Evolutionary conservation across 2,113 vertebrate genomes (phyloP), one percentile per base, ranked within the genome.

Genomic region (Serranochromis macrocephalus): DNA sequence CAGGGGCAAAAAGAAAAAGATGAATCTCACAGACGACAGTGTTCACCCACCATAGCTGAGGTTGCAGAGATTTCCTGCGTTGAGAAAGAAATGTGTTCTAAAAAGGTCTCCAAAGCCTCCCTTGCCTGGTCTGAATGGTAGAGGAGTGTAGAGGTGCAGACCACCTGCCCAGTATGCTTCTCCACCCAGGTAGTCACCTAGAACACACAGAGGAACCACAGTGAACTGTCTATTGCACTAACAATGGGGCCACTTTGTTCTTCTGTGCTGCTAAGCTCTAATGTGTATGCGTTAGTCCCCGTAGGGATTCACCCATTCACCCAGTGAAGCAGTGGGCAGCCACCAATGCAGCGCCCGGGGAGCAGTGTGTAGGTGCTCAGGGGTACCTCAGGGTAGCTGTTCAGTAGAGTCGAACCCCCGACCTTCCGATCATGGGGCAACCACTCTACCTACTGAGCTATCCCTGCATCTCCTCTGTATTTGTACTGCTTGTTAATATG

Each of bases 21-120:
- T 73, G 14, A 29, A 3, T 11, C 24, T 73, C 38, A 11, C 19
- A 11, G 24, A 36, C 5, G 7, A 55, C 49, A 9, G 9, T 2
- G 17, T 14, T 6, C 9, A 66, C 95, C 92, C 81, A 99, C 98
- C 98, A 0, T 99, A 99, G 95, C 98, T 97, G 87, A 99, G 97
- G 91, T 98, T 98, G 96, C 98, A 99, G 86, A 99, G 97, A 91
- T 99, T 99, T n/a, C 98, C 98, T 2, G 98, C 98, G 9, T 99
- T 99, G 81, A 99, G 97, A 85, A 99, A 99, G 87, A 99, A 99
- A 88, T 99, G 98, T 1, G 97, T 99, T 68, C 98, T 95, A 92
- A 99, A 99, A 24, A 99, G 97, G 75, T 99, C 98, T 26, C 98
- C 98, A 4, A 99, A 98, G 51, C 98, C 97, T 0, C 98, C 98